Evolutionary conservation across 2,113 vertebrate genomes (phyloP).

Genomic region (Amphiprion percula): DNA sequence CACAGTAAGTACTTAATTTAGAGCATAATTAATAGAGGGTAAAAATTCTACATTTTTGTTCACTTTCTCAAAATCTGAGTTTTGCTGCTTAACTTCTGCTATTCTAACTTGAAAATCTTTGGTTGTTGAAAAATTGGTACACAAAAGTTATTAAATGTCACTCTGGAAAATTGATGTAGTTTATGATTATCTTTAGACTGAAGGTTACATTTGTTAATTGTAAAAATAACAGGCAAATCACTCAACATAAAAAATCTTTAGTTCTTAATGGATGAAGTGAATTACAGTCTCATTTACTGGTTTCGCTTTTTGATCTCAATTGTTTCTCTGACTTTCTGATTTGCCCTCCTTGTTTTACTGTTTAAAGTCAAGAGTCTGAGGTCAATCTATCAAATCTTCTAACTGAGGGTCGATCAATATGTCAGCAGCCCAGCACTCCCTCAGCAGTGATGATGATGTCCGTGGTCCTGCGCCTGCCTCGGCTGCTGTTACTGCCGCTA

Average conservation of each 20-base stretch:
- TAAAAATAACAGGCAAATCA: not conserved
- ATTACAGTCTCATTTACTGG: conserved; percentile 13
- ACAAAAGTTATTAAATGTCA: too few species aligned
- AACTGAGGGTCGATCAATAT: conserved; percentile 84
- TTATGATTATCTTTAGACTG: not conserved
- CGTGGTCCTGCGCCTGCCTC: conserved; percentile 59
- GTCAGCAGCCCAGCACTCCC: conserved; percentile 80
- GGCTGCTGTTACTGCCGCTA: conserved; percentile 78
- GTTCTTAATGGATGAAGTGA: not conserved
- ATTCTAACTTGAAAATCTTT: too few species aligned
- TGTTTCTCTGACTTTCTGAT: conserved; percentile 50
- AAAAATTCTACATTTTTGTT: too few species aligned
- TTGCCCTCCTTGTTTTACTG: conserved; percentile 58
- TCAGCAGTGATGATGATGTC: conserved; percentile 88
- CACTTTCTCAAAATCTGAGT: not conserved
- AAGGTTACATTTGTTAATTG: not conserved
- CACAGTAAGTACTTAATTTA: not conserved
- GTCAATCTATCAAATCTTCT: conserved; percentile 86
- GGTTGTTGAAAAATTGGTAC: too few species aligned
- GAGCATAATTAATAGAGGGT: too few species aligned
- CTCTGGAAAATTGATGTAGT: not conserved
- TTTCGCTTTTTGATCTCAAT: conserved; percentile 6
- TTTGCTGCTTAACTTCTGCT: too few species aligned
- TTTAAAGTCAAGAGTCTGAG: conserved; percentile 72
- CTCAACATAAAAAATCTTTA: not conserved